Conservation (phyloP, 2,888 invertebrate genomes). For the Phytoseiulus persimilis region DNA sequence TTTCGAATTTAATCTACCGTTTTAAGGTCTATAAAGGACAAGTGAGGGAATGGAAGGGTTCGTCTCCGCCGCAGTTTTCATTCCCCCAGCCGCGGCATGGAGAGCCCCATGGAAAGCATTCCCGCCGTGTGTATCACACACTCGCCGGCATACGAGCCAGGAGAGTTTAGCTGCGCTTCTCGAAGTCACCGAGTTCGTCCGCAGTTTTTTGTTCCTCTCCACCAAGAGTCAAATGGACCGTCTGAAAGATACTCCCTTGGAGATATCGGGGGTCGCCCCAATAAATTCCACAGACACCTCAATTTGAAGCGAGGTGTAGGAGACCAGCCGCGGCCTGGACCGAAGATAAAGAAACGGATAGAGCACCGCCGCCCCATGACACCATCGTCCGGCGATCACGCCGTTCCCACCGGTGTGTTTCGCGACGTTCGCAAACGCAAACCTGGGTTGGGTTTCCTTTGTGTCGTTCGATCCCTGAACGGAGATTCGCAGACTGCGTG, state of each 20-base stretch:
- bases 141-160: not conserved
- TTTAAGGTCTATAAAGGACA: conserved; percentile 34
- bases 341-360: not conserved
- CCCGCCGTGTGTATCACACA: not conserved
- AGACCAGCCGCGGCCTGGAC: not conserved
- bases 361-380: not conserved
- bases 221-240: not conserved
- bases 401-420: not conserved
- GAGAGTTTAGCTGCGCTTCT: not conserved
- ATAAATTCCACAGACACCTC: conserved; percentile 39
- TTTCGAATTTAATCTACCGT: conserved; percentile 38
- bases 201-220: conserved; percentile 5
- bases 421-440: not conserved
- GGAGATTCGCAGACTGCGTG: not conserved
- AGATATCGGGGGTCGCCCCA: conserved; percentile 16
- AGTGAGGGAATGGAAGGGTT: not conserved
- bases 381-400: not conserved
- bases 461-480: not conserved
- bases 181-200: not conserved
- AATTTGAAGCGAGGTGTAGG: conserved; percentile 19
- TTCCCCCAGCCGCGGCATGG: not conserved
- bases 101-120: not conserved
- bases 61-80: not conserved
- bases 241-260: not conserved
- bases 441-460: not conserved